These are phyloP conservation scores for Rhinophrynus dorsalis DNA, from an alignment of 2,797 vertebrate species.

Conservation along the genomic window DNA sequence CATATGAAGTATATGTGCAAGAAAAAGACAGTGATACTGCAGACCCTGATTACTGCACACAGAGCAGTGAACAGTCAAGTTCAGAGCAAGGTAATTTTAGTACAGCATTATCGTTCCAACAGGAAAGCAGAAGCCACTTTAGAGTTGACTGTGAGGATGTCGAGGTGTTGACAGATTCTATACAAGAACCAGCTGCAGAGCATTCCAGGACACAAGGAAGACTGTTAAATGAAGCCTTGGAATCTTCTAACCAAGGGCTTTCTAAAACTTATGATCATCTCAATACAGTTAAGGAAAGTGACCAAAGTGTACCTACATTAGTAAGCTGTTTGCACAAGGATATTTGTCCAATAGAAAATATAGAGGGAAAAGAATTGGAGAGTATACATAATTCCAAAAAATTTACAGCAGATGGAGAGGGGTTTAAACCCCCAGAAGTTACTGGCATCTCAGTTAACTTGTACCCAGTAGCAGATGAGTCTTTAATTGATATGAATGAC, in stretches of 20 bases:
- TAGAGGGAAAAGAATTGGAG: too few relatives aligned
- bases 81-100: neutral
- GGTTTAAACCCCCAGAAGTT: neutral
- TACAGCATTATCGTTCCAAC: slow-evolving; percentile 3
- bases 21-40: neutral
- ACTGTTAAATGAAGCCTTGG: neutral
- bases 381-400: neutral
- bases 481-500: neutral
- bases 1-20: neutral
- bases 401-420: neutral
- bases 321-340: neutral
- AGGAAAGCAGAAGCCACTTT: slow-evolving; percentile 17
- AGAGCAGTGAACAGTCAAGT: neutral
- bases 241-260: neutral
- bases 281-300: neutral
- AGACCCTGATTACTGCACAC: neutral
- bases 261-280: neutral
- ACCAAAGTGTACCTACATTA: slow-evolving; percentile 14
- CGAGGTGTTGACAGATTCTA: neutral
- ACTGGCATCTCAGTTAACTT: neutral
- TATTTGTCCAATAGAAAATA: neutral
- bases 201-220: neutral
- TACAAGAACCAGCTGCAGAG: slow-evolving; percentile 9
- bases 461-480: too few relatives aligned
- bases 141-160: slow-evolving; percentile 4